Evolutionary conservation across 2,113 vertebrate genomes (phyloP).

Genomic region (Coturnix japonica): DNA sequence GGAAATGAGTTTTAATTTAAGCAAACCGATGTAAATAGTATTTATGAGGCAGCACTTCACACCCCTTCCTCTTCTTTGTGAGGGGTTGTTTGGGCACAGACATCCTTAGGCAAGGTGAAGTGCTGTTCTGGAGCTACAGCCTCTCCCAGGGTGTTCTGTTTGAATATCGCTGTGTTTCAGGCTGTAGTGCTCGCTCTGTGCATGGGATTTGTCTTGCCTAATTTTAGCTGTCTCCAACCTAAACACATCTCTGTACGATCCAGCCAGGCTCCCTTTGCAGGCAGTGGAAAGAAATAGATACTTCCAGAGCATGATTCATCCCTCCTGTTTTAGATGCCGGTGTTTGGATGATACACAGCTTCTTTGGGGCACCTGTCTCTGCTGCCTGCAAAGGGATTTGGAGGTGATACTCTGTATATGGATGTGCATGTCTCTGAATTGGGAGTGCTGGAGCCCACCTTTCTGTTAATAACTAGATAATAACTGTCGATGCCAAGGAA

Average conservation of each 20-base stretch:
- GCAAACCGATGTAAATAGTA: constrained; percentile 1
- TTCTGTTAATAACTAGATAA: background rate
- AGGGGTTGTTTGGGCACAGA: background rate
- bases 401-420: background rate
- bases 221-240: background rate
- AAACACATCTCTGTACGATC: background rate
- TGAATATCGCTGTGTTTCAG: background rate
- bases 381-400: background rate
- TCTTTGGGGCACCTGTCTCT: background rate
- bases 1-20: background rate
- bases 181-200: background rate
- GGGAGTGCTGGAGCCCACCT: background rate
- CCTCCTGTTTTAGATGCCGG: background rate
- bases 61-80: background rate
- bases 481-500: background rate
- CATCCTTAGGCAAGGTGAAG: background rate
- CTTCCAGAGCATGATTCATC: background rate
- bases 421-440: background rate
- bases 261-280: background rate
- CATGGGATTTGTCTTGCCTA: background rate
- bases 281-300: background rate
- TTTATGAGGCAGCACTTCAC: background rate
- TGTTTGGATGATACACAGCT: background rate
- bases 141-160: background rate
- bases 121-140: background rate